Percentiles rank a stretch among this genome's conserved stretches.
These are phyloP conservation scores for Anthopleura xanthogrammica DNA, from an alignment of 92 coral and sea anemone species.

Conservation along the genomic window DNA sequence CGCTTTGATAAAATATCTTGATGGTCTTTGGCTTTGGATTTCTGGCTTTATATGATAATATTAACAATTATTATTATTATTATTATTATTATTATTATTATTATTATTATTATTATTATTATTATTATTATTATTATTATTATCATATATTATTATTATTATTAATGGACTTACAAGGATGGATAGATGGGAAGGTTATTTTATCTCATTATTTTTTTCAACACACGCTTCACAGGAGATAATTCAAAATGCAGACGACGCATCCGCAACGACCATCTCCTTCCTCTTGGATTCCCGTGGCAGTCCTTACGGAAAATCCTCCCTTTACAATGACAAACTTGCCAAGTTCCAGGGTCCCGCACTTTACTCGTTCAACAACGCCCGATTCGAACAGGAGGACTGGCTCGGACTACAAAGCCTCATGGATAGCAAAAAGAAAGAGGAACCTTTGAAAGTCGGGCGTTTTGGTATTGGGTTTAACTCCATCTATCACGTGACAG, in stretches of 20 bases:
- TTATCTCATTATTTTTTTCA: too few species aligned
- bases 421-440: slow-evolving; percentile 85
- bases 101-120: too few species aligned
- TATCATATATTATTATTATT: too few species aligned
- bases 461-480: slow-evolving; percentile 96
- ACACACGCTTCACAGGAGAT: slow-evolving; percentile 48
- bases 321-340: slow-evolving; percentile 56
- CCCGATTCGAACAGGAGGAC: slow-evolving; percentile 72
- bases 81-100: too few species aligned
- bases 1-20: too few species aligned
- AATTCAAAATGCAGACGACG: slow-evolving; percentile 96
- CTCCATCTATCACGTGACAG: slow-evolving; percentile 83
- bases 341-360: slow-evolving; percentile 92
- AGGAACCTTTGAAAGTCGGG: slow-evolving; percentile 90
- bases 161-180: too few species aligned
- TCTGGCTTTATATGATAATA: too few species aligned
- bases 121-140: too few species aligned
- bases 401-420: slow-evolving; percentile 81
- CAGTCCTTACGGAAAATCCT: slow-evolving; percentile 53
- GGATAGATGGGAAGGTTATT: too few species aligned
- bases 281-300: slow-evolving; percentile 81
- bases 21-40: too few species aligned
- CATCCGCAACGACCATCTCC: slow-evolving; percentile 67
- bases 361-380: slow-evolving; percentile 75
- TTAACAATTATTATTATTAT: too few species aligned